Evolutionary conservation across 1,140 invertebrate genomes (phyloP).

Genomic region (Diabrotica virgifera): DNA sequence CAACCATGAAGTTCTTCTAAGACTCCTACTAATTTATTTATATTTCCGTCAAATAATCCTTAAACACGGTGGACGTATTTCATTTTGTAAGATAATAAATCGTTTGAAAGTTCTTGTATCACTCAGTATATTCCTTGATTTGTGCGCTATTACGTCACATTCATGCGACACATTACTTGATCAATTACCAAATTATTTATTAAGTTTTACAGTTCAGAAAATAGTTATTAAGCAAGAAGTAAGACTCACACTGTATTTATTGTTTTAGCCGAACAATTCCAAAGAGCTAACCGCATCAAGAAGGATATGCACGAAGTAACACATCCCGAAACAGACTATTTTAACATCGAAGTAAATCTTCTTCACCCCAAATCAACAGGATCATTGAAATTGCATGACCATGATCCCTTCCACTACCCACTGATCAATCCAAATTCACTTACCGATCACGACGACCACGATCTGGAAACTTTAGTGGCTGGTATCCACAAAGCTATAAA

Average conservation of each 20-base stretch:
- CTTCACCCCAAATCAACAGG: constrained; percentile 70
- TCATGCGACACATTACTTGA: no score
- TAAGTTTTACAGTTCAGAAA: no score
- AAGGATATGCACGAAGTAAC: constrained; percentile 23
- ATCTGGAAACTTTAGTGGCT: constrained; percentile 35
- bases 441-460: constrained; percentile 51
- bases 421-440: constrained; percentile 65
- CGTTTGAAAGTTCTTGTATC: no score
- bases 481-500: constrained; percentile 27
- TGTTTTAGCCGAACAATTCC: constrained; percentile 9
- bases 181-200: no score
- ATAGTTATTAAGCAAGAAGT: no score
- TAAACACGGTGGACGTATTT: no score
- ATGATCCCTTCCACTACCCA: constrained; percentile 63
- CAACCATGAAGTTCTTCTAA: no score
- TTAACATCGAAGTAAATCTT: constrained; percentile 58
- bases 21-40: no score
- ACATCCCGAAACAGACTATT: constrained; percentile 18
- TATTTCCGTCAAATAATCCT: no score
- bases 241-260: neutral
- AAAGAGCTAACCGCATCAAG: constrained; percentile 12
- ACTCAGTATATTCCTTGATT: no score
- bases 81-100: no score
- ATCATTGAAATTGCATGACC: constrained; percentile 54
- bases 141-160: no score